These are phyloP conservation scores for Caenorhabditis uteleia DNA, from an alignment of 2,888 invertebrate species.

Conservation along the genomic window DNA sequence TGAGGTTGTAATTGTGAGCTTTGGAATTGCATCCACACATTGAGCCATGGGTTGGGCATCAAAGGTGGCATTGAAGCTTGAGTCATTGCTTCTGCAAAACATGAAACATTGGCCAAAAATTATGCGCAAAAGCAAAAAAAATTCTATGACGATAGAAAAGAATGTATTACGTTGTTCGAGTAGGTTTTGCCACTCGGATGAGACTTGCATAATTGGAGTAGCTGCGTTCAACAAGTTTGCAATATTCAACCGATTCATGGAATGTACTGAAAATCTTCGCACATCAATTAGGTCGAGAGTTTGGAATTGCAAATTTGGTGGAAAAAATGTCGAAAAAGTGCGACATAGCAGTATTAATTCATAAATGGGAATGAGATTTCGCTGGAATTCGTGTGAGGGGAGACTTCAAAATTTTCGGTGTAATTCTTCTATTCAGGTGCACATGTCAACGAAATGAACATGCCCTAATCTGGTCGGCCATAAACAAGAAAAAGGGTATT, in stretches of 20 bases:
- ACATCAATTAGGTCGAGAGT: conserved; percentile 1
- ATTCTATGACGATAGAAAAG: neutral
- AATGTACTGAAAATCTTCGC: conserved; percentile 26
- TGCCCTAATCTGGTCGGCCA: no score
- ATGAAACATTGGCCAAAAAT: conserved; percentile 1
- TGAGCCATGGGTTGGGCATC: conserved; percentile 27
- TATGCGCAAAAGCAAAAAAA: conserved; percentile 1
- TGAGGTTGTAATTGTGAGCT: conserved; percentile 24
- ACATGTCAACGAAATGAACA: no score
- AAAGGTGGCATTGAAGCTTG: conserved; percentile 8
- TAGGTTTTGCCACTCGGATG: conserved; percentile 15
- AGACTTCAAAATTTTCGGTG: no score
- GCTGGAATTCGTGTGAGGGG: no score
- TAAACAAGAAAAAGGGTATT: no score
- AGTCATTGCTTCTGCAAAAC: no score
- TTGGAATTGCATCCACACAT: conserved; percentile 28
- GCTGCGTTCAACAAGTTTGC: conserved; percentile 18
- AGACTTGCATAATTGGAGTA: conserved; percentile 7
- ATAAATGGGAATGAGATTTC: no score
- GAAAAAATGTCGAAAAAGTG: conserved; percentile 10
- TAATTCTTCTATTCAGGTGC: no score
- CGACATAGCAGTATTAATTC: neutral
- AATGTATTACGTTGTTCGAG: conserved; percentile 14
- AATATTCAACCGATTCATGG: conserved; percentile 27
- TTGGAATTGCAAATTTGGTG: conserved; percentile 10